phyloP scores from a whole-genome alignment of 2,888 invertebrate species.

The Choreutis nemorana region DNA sequence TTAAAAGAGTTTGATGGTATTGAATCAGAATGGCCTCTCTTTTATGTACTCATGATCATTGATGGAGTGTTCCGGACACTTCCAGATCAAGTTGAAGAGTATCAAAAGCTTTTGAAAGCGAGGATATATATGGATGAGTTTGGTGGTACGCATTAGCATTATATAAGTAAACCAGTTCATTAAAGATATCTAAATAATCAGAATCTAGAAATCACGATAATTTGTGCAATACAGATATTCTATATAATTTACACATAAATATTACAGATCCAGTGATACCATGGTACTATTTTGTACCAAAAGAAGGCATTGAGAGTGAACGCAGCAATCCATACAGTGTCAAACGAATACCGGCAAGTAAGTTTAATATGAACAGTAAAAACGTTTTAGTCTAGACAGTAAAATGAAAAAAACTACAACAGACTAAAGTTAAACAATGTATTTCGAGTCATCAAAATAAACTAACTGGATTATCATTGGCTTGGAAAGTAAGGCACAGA shows the following conservation, averaged over 20 bases:
- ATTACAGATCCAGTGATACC: conserved; percentile 88
- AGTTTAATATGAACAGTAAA: no score
- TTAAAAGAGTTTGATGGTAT: conserved; percentile 94
- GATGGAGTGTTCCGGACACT: conserved; percentile 91
- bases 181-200: not conserved
- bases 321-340: conserved; percentile 74
- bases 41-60: conserved; percentile 94
- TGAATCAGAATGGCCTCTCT: conserved; percentile 98
- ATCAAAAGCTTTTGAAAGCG: conserved; percentile 83
- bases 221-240: not conserved
- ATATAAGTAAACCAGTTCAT: not conserved
- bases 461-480: no score
- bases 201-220: not conserved
- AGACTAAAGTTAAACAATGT: no score
- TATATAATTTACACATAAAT: not conserved
- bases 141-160: conserved; percentile 67
- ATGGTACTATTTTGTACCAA: conserved; percentile 89
- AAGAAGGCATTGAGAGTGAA: conserved; percentile 77
- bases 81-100: conserved; percentile 91
- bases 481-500: no score
- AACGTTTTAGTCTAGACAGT: no score
- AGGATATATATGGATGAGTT: conserved; percentile 82
- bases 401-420: no score
- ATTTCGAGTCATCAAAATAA: no score
- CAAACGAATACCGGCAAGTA: conserved; percentile 68